Conservation (phyloP, 2,888 invertebrate genomes). For the Malachius bipustulatus region DNA sequence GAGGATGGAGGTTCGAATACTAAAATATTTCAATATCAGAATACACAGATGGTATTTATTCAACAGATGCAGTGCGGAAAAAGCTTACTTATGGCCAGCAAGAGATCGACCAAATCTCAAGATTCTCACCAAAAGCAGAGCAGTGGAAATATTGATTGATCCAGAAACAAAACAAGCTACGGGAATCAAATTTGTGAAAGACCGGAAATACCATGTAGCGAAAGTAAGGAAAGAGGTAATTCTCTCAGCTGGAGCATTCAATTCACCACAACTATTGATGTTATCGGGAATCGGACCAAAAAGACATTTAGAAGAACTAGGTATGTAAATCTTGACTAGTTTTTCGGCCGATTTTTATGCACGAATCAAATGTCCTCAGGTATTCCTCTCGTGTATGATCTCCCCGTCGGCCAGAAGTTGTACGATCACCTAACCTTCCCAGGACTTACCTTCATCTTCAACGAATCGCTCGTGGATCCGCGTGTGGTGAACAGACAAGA, state of each 20-base stretch:
- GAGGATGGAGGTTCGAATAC: slow-evolving; percentile 37
- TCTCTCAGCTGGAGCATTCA: slow-evolving; percentile 74
- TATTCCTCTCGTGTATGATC: slow-evolving; percentile 47
- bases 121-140: slow-evolving; percentile 49
- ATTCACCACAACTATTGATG: slow-evolving; percentile 83
- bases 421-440: slow-evolving; percentile 51
- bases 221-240: slow-evolving; percentile 69
- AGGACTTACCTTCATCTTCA: slow-evolving; percentile 31
- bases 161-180: slow-evolving; percentile 47
- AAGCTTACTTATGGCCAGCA: slow-evolving; percentile 50
- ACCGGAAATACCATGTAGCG: slow-evolving; percentile 35
- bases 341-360: not conserved
- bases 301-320: slow-evolving; percentile 43
- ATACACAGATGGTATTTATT: too few species aligned
- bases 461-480: slow-evolving; percentile 14
- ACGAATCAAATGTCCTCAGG: too few species aligned
- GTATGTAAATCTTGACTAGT: slow-evolving; percentile 7
- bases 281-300: slow-evolving; percentile 57
- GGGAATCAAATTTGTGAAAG: slow-evolving; percentile 54
- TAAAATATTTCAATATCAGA: not conserved
- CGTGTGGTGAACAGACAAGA: slow-evolving; percentile 20
- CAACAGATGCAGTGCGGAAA: slow-evolving; percentile 52
- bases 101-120: slow-evolving; percentile 52
- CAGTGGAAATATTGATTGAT: slow-evolving; percentile 55
- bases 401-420: slow-evolving; percentile 55